Base-by-base conservation (phyloP, 2,797 vertebrate genomes). In the Typhlichthys eigenmanni region DNA sequence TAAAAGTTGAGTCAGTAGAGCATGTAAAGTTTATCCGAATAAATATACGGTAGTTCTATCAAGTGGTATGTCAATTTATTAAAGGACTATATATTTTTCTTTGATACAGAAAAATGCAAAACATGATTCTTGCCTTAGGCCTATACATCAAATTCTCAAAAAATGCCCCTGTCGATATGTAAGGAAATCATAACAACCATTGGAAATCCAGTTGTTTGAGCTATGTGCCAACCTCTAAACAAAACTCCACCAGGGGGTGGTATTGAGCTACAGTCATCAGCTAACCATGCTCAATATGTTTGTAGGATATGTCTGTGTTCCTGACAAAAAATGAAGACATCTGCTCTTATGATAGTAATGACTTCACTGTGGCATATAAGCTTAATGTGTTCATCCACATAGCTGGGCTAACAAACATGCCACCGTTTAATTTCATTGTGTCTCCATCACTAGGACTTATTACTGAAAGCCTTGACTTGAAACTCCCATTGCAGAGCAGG, bases 181-280 rank as follows among this genome's bases (percentile, higher is more conserved):
- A 69, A 68, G 64, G 66, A 58, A 75, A 81, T 29, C 80, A 80
- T 87, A 80, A 58, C 45, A 60, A 79, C 81, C 69, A 66, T 67
- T 69, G 58, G 56, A 79, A 71, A 74, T 80, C 78, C 43, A 74
- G 69, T 81, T 84, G 79, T 86, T 88, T 87, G 75, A 70, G 79
- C 83, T 81, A 78, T 78, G 82, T 85, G 83, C 83, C 82, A 88
- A 80, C 78, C 71, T 66, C 63, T 19, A 80, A 65, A 16, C n/a
- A 34, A 68, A 74, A 66, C 70, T 72, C 95, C 95, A 95, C 95
- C 93, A 94, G 95, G 94, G 93, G 95, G 95, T 93, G 94, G 76
- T 95, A 92, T 95, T 94, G 95, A 91, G 95, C 95, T 92, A 87
- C 89, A 85, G 55, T 60, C n/a, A 47, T 45, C 6, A 13, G 9